Evolutionary conservation across 2,113 vertebrate species (phyloP).

Genomic region (Ginglymostoma cirratum): DNA sequence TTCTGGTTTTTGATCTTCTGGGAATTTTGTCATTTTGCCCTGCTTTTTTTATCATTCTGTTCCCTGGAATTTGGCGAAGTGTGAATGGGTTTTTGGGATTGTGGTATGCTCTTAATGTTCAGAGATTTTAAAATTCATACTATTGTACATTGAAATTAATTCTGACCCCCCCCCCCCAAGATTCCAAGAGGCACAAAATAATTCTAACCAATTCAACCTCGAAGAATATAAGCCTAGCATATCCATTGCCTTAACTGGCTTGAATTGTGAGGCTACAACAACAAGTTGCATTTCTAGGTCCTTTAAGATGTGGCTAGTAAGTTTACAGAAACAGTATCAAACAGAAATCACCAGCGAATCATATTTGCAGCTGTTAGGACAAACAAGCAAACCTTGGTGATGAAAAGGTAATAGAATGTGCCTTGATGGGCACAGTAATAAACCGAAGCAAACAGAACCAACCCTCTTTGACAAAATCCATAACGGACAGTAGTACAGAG

Average conservation of each 20-base stretch:
- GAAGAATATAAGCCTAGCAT: background rate
- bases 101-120: background rate
- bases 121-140: background rate
- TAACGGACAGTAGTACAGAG: background rate
- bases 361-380: background rate
- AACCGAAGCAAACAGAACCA: background rate
- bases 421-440: background rate
- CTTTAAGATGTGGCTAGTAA: background rate
- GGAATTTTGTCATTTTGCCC: background rate
- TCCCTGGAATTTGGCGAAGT: background rate
- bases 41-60: background rate
- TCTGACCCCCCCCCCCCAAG: background rate
- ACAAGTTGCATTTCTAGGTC: background rate
- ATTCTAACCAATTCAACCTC: background rate
- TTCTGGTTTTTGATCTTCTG: background rate
- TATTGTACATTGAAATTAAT: background rate
- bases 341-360: background rate
- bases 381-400: background rate
- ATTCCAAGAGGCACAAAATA: background rate
- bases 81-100: background rate
- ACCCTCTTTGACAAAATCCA: background rate
- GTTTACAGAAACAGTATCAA: background rate
- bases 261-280: background rate
- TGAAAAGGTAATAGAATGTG: background rate
- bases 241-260: background rate